phyloP scores from a whole-genome alignment of 2,113 vertebrate species.

The Lampris incognitus region DNA sequence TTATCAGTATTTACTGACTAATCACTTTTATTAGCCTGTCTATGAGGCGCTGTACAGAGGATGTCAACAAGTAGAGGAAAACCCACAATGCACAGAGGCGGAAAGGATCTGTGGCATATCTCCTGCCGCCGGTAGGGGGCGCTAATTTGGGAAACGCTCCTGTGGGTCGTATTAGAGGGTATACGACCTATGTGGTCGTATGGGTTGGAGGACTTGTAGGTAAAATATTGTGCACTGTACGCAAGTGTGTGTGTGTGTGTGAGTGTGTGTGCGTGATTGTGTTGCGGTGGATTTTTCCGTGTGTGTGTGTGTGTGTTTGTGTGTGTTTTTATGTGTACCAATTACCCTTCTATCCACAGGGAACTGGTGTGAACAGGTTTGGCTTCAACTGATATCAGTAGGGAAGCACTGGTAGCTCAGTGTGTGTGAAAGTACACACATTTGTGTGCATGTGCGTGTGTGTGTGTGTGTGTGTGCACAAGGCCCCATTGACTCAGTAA shows the following conservation, averaged over 20 bases:
- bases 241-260: conserved; percentile 1
- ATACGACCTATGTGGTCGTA: no score
- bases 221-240: neutral
- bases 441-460: conserved; percentile 37
- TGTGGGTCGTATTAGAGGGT: no score
- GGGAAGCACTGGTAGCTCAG: conserved; percentile 46
- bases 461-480: conserved; percentile 45
- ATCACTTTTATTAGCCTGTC: no score
- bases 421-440: conserved; percentile 29
- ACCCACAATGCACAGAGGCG: neutral
- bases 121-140: neutral
- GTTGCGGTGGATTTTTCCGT: neutral
- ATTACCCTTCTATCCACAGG: conserved; percentile 53
- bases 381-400: conserved; percentile 57
- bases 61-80: no score
- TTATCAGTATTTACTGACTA: no score
- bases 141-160: no score
- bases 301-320: conserved; percentile 29
- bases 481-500: conserved; percentile 68
- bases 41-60: no score
- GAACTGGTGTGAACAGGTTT: conserved; percentile 67
- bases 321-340: conserved; percentile 11
- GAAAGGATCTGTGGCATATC: neutral
- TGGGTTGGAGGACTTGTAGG: no score
- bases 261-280: neutral